phyloP scores from a whole-genome alignment of 2,113 vertebrate genomes.

The Theristicus caerulescens region DNA sequence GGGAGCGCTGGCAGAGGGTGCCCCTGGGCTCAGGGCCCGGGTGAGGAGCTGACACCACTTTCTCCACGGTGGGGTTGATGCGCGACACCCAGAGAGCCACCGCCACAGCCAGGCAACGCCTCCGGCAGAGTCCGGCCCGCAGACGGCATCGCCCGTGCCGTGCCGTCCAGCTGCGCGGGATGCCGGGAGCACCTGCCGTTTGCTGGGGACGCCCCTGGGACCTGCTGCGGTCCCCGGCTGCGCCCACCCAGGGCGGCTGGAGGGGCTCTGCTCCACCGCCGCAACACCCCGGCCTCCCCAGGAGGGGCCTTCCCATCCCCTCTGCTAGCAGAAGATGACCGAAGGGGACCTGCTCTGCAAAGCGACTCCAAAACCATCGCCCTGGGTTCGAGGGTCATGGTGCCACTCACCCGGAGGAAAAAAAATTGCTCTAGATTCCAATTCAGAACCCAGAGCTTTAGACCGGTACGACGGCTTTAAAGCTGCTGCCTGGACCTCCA shows the following conservation, averaged over 20 bases:
- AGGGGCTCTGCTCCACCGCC: background rate
- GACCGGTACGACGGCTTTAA: accelerated
- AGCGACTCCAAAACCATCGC: too few relatives aligned
- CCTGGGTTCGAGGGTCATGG: too few relatives aligned
- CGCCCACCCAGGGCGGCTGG: background rate
- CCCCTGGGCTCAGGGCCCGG: background rate
- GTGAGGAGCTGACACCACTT: background rate
- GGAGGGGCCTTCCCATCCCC: too few relatives aligned
- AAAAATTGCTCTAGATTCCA: background rate
- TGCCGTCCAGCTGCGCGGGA: accelerated
- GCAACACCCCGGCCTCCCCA: background rate
- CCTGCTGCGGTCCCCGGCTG: background rate
- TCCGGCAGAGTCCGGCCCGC: background rate
- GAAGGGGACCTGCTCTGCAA: background rate
- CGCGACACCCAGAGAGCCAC: background rate
- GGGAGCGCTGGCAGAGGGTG: background rate
- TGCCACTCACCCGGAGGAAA: accelerated
- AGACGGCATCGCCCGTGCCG: background rate
- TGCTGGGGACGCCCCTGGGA: background rate
- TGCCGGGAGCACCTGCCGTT: accelerated
- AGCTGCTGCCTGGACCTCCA: background rate
- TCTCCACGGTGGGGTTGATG: accelerated
- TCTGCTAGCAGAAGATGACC: background rate
- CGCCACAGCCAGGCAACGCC: accelerated
- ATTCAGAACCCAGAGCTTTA: background rate